Evolutionary conservation across 2,797 vertebrate species (phyloP), one percentile per base, ranked within the genome.

Genomic region (Balearica regulorum): DNA sequence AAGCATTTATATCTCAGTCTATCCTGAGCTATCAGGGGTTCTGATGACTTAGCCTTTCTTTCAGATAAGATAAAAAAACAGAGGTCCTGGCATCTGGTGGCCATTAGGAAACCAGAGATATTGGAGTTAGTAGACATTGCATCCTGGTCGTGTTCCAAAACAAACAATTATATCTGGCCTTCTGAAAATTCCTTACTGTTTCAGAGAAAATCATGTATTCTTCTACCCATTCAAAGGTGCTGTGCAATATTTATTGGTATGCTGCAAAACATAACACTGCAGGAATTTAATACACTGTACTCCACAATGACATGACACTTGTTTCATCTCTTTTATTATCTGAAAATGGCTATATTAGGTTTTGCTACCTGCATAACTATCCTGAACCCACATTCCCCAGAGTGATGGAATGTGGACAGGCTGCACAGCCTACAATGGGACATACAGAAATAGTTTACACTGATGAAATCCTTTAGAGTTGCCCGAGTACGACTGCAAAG

Each of bases 41-140:
- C 53, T 85, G 83, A 85, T 85, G 75, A 90, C 86, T 91, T 71
- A 48, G 76, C 58, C 57, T 80, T 86, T 85, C 49, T 89, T 89
- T 76, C 81, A 87, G 82, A 87, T 54, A 65, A 91, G 79, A 96
- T 57, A 77, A 73, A 96, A 96, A 96, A 80, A 0, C 78, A 91
- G 87, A 93, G 83, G 77, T 81, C 57, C 68, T 11, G 39, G 89
- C 84, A 94, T 90, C 93, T 93, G 92, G 90, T 60, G 84, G 28
- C 66, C 92, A 90, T 93, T 90, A 96, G 66, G 46, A 93, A 96
- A 82, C 16, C 55, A 77, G 15, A 68, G 69, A 75, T 64, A 95
- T 1, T 69, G 65, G 6, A 77, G 35, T 83, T 81, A 53, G 51
- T 90, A 84, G 75, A 21, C 65, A 76, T 1, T 53, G 51, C 64